Base-by-base conservation (phyloP, 2,797 vertebrate species). In the Pristis pectinata region DNA sequence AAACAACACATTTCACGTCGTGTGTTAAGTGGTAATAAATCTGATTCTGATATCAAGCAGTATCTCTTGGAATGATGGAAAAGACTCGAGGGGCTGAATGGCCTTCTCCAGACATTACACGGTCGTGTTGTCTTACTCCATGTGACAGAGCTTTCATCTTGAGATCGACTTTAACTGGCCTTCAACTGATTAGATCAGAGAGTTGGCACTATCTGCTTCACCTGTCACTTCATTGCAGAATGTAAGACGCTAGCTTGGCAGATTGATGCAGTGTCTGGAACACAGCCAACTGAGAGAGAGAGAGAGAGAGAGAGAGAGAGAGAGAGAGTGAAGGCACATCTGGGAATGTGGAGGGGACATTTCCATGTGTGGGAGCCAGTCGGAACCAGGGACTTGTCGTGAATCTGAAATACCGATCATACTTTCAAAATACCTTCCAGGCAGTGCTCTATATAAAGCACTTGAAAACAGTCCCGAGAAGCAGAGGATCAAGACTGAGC, bases 181-280 rank as follows among this genome's bases (percentile, higher is more conserved):
- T 59, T 56, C 49, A 85, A 5, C 56, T 91, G 7, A 24, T 64
- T 41, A 10, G 87, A 67, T 64, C 34, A 24, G n/a, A 91, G 37
- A 91, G 87, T 41, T 61, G 61, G 87, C 59, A 67, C n/a, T 91
- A 67, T 41, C n/a, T 22, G n/a, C 7, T 91, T 59, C n/a, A 67
- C 87, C 87, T 91, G 87, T 91, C 61, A 24, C n/a, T 91, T 41
- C 19, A 91, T 64, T 91, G 37, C n/a, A 11, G 87, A 91, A 24
- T 27, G n/a, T 41, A 34, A 59, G 83, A 56, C 49, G 17, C 34
- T 19, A 59, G 30, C 56, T 61, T 37, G 56, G 17, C 56, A 89
- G 15, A 34, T 2, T 61, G 19, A 5, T 37, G 34, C 59, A 91
- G 1, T 22, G 15, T 10, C 87, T 91, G 87, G 56, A 91, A 17